A percentile compares a stretch with the other conserved stretches of the same genome.
Conservation (phyloP, 2,888 invertebrate species). For the Scelioninae gen. 1 region DNA sequence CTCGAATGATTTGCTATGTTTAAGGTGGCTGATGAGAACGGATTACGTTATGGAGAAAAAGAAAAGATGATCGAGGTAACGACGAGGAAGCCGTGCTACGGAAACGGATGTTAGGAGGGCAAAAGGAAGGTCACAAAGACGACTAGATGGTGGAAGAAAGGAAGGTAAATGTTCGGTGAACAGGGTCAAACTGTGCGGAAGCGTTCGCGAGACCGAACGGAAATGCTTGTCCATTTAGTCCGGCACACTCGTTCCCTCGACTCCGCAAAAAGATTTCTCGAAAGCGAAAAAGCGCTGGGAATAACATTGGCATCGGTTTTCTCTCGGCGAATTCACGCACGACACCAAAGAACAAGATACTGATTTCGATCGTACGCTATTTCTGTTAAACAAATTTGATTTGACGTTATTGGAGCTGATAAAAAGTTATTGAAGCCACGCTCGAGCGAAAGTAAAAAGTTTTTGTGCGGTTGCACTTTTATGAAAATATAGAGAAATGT, state of each 20-base stretch:
- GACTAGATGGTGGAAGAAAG: conserved; percentile 49
- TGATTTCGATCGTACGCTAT: conserved; percentile 54
- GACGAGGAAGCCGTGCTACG: conserved; percentile 38
- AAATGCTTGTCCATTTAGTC: conserved; percentile 71
- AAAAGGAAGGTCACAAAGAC: conserved; percentile 66
- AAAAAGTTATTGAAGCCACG: conserved; percentile 24
- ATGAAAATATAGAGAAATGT: background rate
- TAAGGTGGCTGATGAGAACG: conserved; percentile 55
- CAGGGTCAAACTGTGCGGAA: conserved; percentile 72
- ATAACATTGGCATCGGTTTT: conserved; percentile 66
- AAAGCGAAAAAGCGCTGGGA: conserved; percentile 57
- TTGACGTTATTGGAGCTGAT: conserved; percentile 15
- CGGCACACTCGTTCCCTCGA: conserved; percentile 41
- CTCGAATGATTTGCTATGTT: conserved; percentile 32
- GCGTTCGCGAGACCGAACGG: conserved; percentile 69
- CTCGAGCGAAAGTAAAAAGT: background rate
- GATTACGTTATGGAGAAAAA: conserved; percentile 47
- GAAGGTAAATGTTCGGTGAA: conserved; percentile 73
- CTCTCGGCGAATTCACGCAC: conserved; percentile 56
- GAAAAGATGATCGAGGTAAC: conserved; percentile 49
- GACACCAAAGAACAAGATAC: conserved; percentile 31
- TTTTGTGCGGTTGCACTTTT: background rate
- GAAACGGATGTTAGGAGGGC: conserved; percentile 52
- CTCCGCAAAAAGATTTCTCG: conserved; percentile 56
- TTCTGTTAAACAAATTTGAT: conserved; percentile 45